Percentiles rank a stretch among this genome's conserved stretches.
Conservation (phyloP, 2,888 invertebrate genomes). For the Parascotia fuliginaria region DNA sequence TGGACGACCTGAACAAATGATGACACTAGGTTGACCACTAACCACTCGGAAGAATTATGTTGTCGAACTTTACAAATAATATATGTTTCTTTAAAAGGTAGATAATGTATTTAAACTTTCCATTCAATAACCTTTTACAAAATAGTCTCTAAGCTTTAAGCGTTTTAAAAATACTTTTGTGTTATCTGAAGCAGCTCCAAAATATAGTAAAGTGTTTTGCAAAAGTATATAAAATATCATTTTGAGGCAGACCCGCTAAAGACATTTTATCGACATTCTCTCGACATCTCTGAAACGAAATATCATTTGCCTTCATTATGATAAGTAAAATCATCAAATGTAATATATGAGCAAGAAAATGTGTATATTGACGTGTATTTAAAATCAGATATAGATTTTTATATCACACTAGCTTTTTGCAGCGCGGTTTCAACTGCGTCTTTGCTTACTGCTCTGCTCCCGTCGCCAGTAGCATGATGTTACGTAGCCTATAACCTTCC, state of each 20-base stretch:
- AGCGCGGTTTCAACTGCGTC: too few relatives aligned
- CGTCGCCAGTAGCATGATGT: too few relatives aligned
- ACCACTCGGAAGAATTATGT: too few relatives aligned
- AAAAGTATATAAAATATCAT: not conserved
- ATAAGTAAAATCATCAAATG: slow-evolving; percentile 4
- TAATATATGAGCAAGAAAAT: slow-evolving; percentile 3
- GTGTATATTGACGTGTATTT: not conserved
- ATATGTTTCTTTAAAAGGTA: too few relatives aligned
- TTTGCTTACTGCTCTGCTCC: too few relatives aligned
- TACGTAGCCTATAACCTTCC: too few relatives aligned
- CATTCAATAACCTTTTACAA: too few relatives aligned
- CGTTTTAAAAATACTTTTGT: not conserved
- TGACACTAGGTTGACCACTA: too few relatives aligned
- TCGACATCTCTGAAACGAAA: slow-evolving; percentile 2
- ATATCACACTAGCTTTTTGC: too few relatives aligned
- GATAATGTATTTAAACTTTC: too few relatives aligned
- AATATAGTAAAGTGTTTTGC: not conserved
- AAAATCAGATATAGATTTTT: not conserved
- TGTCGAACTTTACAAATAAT: too few relatives aligned
- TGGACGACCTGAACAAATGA: too few relatives aligned
- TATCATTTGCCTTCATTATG: slow-evolving; percentile 1
- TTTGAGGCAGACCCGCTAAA: not conserved
- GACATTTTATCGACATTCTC: not conserved
- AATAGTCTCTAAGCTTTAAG: not conserved
- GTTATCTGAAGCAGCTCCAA: not conserved